Percentiles rank a stretch among this genome's conserved stretches.
Evolutionary conservation across 2,888 invertebrate genomes (phyloP).

Genomic region (Epiblema foenella): DNA sequence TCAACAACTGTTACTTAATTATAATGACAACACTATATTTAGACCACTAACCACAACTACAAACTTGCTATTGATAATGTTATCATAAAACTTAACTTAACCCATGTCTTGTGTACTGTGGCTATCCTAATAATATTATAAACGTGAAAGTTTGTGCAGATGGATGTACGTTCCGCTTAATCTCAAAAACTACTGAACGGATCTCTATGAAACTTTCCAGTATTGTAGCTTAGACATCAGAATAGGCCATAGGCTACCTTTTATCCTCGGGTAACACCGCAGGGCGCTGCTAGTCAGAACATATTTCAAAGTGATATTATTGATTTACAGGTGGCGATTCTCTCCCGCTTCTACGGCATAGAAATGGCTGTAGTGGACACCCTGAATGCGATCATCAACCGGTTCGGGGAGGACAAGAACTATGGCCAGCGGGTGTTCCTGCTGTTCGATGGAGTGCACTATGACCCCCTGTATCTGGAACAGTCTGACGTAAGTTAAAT

Average conservation of each 20-base stretch:
- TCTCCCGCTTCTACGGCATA: constrained; percentile 93
- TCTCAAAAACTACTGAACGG: no score
- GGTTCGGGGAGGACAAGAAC: constrained; percentile 96
- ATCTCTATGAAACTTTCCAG: no score
- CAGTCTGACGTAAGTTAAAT: constrained; percentile 79
- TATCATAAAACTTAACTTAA: constrained; percentile 18
- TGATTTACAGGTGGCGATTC: constrained; percentile 87
- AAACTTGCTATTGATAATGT: not conserved
- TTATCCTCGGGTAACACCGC: no score
- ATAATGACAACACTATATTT: constrained; percentile 18
- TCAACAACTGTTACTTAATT: no score
- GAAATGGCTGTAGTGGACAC: constrained; percentile 98
- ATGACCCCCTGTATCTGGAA: constrained; percentile 96
- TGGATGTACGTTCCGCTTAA: no score
- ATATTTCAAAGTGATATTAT: no score
- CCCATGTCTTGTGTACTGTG: no score
- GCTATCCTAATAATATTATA: no score
- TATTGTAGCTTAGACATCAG: no score
- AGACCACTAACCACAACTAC: constrained; percentile 7
- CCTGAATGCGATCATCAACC: constrained; percentile 94
- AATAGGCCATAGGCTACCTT: no score
- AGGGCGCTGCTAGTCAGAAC: no score
- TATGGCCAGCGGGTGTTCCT: constrained; percentile 93
- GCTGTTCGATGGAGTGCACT: constrained; percentile 98
- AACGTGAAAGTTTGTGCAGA: no score